Conservation (phyloP, 2,888 invertebrate species). For the Xestia rhomboidea region DNA sequence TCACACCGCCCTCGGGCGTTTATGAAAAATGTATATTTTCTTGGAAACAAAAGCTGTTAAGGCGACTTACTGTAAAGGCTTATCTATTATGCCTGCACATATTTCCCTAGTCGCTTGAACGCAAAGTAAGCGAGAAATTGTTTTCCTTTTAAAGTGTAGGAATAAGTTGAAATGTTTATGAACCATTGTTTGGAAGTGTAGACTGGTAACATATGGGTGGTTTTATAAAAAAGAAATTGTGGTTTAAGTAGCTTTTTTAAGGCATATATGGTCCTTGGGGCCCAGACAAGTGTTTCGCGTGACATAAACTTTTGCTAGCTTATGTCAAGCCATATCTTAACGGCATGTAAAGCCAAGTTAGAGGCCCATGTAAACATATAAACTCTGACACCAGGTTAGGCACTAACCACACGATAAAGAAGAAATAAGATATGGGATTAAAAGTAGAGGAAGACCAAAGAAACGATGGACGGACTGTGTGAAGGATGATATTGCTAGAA, state of each 20-base stretch:
- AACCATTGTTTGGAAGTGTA: conserved; percentile 70
- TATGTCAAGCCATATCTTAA: not conserved
- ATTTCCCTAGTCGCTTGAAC: conserved; percentile 82
- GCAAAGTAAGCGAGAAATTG: conserved; percentile 88
- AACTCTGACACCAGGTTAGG: too few species aligned
- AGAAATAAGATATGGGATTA: too few species aligned
- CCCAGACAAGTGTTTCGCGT: not conserved
- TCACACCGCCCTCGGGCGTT: conserved; percentile 70
- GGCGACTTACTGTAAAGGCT: conserved; percentile 83
- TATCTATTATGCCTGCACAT: conserved; percentile 84
- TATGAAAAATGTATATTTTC: conserved; percentile 86
- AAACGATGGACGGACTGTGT: too few species aligned
- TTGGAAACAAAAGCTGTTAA: conserved; percentile 86
- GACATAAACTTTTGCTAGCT: not conserved
- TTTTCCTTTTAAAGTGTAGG: conserved; percentile 80
- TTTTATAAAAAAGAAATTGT: conserved; percentile 19
- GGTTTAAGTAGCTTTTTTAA: not conserved
- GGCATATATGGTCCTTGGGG: not conserved
- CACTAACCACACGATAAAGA: too few species aligned
- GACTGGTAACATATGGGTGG: conserved; percentile 23
- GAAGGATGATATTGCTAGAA: too few species aligned
- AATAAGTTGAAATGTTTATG: conserved; percentile 76
- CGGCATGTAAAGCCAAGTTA: too few species aligned
- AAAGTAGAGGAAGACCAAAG: too few species aligned
- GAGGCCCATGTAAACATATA: too few species aligned